Percentiles rank a stretch among this genome's conserved stretches.
phyloP scores from a whole-genome alignment of 2,797 vertebrate species.

The Tragopan temminckii region DNA sequence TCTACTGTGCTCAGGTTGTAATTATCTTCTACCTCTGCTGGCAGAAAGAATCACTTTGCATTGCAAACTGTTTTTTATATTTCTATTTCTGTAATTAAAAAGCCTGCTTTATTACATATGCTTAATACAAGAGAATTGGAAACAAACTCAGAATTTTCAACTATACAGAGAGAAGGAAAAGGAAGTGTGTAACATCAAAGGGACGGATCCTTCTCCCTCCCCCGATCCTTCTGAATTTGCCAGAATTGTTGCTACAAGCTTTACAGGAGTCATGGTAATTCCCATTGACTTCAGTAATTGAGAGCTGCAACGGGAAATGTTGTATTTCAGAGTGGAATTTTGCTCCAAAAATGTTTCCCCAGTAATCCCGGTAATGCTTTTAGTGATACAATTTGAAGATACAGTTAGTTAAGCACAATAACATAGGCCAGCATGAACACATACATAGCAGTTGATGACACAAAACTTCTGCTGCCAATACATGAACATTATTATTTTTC shows the following conservation, averaged over 20 bases:
- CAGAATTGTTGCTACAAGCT: neutral
- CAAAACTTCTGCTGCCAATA: neutral
- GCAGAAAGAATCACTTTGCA: constrained; percentile 10
- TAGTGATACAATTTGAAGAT: neutral
- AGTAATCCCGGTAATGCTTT: neutral
- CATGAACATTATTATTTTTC: neutral
- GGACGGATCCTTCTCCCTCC: neutral
- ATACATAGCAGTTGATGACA: neutral
- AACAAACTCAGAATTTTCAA: constrained; percentile 23
- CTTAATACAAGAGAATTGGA: constrained; percentile 14
- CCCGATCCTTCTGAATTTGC: neutral
- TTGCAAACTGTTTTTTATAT: constrained; percentile 40
- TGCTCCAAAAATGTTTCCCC: neutral
- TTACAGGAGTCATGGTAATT: neutral
- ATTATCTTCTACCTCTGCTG: constrained; percentile 42
- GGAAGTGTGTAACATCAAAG: neutral
- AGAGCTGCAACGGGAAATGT: neutral
- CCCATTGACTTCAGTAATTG: neutral
- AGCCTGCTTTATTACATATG: neutral
- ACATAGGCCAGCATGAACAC: neutral
- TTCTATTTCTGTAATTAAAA: constrained; percentile 58
- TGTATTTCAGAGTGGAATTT: neutral
- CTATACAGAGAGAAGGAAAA: neutral
- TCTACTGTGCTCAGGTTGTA: constrained; percentile 14
- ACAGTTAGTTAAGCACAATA: neutral